Percentiles rank a stretch among this genome's conserved stretches.
Evolutionary conservation across 2,888 invertebrate genomes (phyloP).

Genomic region (Pseudanteris insignis): DNA sequence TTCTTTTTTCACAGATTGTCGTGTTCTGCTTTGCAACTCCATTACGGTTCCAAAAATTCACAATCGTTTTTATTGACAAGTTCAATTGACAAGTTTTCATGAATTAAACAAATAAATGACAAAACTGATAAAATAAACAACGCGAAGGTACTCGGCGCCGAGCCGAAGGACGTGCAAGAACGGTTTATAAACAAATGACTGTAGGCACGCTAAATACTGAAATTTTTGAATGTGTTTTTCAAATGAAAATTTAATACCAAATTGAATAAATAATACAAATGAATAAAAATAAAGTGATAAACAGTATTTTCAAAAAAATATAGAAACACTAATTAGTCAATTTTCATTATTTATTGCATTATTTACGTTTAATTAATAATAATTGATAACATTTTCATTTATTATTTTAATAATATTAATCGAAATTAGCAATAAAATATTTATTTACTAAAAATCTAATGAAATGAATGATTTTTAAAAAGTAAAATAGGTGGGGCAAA

Average conservation of each 20-base stretch:
- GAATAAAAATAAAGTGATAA: too few relatives aligned
- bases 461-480: neutral
- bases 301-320: neutral
- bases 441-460: neutral
- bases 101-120: too few relatives aligned
- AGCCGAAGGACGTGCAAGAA: too few relatives aligned
- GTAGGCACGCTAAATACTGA: too few relatives aligned
- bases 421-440: neutral
- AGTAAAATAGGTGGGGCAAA: conserved; percentile 9
- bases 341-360: neutral
- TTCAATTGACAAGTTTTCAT: too few relatives aligned
- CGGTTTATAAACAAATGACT: too few relatives aligned
- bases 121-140: neutral
- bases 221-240: too few relatives aligned
- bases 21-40: conserved; percentile 14
- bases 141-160: neutral
- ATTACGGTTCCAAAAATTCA: conserved; percentile 6
- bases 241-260: neutral
- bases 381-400: conserved; percentile 2
- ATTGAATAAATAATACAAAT: too few relatives aligned
- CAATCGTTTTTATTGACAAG: too few relatives aligned
- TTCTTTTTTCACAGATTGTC: neutral
- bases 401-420: conserved; percentile 1
- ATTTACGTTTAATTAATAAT: conserved; percentile 11
- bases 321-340: neutral